Evolutionary conservation across 2,113 vertebrate species (phyloP).

Genomic region (Forbesichthys agassizii): DNA sequence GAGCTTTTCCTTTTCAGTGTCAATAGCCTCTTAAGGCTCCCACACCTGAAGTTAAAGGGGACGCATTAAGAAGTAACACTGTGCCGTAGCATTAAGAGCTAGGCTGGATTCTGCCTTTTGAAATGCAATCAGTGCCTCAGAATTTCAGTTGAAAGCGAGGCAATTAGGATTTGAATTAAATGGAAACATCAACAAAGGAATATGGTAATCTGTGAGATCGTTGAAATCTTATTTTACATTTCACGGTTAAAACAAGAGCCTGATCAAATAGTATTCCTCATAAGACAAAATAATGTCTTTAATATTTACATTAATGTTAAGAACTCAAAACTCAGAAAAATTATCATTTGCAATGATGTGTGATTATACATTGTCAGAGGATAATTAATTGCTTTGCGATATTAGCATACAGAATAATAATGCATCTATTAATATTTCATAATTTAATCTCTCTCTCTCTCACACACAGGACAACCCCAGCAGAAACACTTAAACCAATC

Average conservation of each 20-base stretch:
- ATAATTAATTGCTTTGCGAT: not conserved
- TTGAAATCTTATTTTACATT: slow-evolving; percentile 65
- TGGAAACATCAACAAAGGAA: slow-evolving; percentile 60
- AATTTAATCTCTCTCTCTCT: not conserved
- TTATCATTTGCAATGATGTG: not conserved
- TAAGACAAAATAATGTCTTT: not conserved
- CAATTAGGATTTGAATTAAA: slow-evolving; percentile 69
- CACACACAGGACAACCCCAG: not conserved
- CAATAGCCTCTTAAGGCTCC: slow-evolving; percentile 75
- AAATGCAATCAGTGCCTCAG: slow-evolving; percentile 73
- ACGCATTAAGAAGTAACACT: slow-evolving; percentile 63
- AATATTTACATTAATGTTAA: slow-evolving; percentile 5
- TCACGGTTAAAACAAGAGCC: slow-evolving; percentile 64
- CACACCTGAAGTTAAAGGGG: slow-evolving; percentile 68
- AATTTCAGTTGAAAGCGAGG: slow-evolving; percentile 68
- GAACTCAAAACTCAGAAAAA: not conserved
- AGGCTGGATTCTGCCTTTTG: slow-evolving; percentile 69
- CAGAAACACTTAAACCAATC: slow-evolving; percentile 1
- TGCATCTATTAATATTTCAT: not conserved
- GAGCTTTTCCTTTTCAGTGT: slow-evolving; percentile 59
- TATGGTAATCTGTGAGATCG: slow-evolving; percentile 62
- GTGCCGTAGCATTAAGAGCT: slow-evolving; percentile 60
- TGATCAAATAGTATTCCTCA: not conserved
- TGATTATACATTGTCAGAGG: not conserved
- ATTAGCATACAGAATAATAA: not conserved